Percentiles rank a stretch among this genome's conserved stretches.
Evolutionary conservation across 2,113 vertebrate genomes (phyloP).

Genomic region (Strigops habroptila): DNA sequence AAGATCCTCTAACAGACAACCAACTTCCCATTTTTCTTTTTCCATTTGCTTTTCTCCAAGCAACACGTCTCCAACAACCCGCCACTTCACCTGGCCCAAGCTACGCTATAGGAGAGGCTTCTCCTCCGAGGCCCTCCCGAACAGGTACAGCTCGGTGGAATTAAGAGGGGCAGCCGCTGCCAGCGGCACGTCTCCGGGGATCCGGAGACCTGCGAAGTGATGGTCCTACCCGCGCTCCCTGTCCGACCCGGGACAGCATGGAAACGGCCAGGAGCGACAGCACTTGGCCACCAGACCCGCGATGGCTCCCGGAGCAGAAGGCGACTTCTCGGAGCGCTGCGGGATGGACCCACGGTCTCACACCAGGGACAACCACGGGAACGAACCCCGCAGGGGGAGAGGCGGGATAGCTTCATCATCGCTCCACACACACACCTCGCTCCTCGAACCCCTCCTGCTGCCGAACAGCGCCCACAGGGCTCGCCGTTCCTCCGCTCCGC

Average conservation of each 20-base stretch:
- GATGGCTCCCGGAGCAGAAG: background rate
- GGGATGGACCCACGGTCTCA: background rate
- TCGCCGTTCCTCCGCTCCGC: background rate
- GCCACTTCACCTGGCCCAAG: rapidly evolving
- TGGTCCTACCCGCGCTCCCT: background rate
- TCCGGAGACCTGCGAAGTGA: too few relatives aligned
- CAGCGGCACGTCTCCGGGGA: rapidly evolving
- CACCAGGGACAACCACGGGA: too few relatives aligned
- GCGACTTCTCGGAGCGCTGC: too few relatives aligned
- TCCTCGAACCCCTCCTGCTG: background rate
- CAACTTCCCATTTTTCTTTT: too few relatives aligned
- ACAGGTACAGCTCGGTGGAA: background rate
- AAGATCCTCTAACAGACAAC: background rate
- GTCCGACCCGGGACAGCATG: rapidly evolving
- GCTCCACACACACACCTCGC: background rate
- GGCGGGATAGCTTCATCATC: background rate
- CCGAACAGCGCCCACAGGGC: background rate
- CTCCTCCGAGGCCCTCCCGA: rapidly evolving
- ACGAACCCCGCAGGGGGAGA: background rate
- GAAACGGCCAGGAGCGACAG: background rate
- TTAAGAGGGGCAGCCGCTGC: background rate
- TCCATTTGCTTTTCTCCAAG: rapidly evolving
- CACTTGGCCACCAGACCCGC: background rate
- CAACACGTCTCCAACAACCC: rapidly evolving
- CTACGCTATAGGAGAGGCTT: rapidly evolving